Evolutionary conservation across 2,113 vertebrate genomes (phyloP).

Genomic region (Psettodes erumei): DNA sequence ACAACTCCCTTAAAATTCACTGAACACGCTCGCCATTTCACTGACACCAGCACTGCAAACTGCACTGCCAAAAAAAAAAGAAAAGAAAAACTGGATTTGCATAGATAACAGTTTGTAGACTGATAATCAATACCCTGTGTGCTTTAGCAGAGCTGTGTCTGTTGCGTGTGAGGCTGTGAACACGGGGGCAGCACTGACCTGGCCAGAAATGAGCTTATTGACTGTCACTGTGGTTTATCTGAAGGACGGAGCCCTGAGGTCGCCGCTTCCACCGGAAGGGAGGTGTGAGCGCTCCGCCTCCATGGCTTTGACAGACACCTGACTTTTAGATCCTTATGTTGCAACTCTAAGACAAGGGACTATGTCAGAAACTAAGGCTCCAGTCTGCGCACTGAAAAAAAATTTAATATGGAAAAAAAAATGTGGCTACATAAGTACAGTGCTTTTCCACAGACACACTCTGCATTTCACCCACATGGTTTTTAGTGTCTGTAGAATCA

Average conservation of each 20-base stretch:
- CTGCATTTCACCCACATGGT: not conserved
- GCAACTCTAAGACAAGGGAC: not conserved
- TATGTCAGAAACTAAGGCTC: constrained; percentile 14
- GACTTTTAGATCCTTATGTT: not conserved
- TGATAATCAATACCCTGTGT: not conserved
- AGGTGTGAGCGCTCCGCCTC: constrained; percentile 15
- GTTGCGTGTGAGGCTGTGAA: constrained; percentile 15
- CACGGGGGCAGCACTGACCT: not conserved
- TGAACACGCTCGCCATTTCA: not conserved
- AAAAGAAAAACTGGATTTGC: not conserved
- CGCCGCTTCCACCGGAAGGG: constrained; percentile 5
- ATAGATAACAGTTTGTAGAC: constrained; percentile 3
- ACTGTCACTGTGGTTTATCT: constrained; percentile 53
- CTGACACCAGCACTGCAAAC: not conserved
- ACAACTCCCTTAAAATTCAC: not conserved
- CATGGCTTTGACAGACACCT: constrained; percentile 19
- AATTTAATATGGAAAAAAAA: too few species aligned
- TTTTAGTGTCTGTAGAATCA: not conserved
- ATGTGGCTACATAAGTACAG: not conserved
- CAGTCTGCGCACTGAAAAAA: not conserved
- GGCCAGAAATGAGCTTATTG: constrained; percentile 43
- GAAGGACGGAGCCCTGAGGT: constrained; percentile 47
- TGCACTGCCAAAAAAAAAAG: not conserved
- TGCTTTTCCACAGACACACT: not conserved
- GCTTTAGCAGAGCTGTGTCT: not conserved